Base-by-base conservation (phyloP, 2,797 vertebrate genomes). In the Sebastolobus altivelis region DNA sequence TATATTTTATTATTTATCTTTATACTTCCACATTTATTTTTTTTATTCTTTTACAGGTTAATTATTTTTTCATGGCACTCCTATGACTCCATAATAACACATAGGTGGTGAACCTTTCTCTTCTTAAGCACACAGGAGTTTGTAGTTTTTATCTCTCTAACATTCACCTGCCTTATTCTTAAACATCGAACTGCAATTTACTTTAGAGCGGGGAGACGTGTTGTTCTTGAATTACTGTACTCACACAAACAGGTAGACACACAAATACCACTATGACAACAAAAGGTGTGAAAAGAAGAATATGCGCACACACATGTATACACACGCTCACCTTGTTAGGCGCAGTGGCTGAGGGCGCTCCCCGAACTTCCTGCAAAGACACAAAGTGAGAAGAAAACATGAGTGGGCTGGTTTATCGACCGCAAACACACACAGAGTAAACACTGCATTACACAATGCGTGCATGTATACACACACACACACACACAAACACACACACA, bases 271-370 rank as follows among this genome's bases (percentile, higher is more conserved):
- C 60, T 9, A 40, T 13, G 43, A 75, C 46, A 72, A 77, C 40
- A 80, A 54, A 62, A n/a, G 16, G 22, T 46, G 61, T 59, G 35
- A 46, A 56, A 55, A 58, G 46, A 68, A 35, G 16, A 76, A 6
- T 8, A 7, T 16, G 35, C 33, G 38, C 60, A 38, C 33, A 60
- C 60, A 62, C 37, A 18, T 18, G 29, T 20, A 65, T 2, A 65
- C 35, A 65, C 6, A 14, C 60, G 58, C 96, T 95, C 96, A 99
- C 98, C 98, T 98, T 80, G 98, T 99, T 82, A 99, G 98, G 92
- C 98, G 97, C 94, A 98, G 99, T 89, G 98, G 98, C 96, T 98
- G 98, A 96, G 98, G 98, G 95, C 97, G 96, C 97, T 99, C 98
- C 96, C 98, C 98, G 93, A 98, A 99, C 97, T 99, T 99, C 97